Evolutionary conservation across 2,888 invertebrate species (phyloP), one percentile per base, ranked within the genome.

Genomic region (Hirtodrosophila cameraria): DNA sequence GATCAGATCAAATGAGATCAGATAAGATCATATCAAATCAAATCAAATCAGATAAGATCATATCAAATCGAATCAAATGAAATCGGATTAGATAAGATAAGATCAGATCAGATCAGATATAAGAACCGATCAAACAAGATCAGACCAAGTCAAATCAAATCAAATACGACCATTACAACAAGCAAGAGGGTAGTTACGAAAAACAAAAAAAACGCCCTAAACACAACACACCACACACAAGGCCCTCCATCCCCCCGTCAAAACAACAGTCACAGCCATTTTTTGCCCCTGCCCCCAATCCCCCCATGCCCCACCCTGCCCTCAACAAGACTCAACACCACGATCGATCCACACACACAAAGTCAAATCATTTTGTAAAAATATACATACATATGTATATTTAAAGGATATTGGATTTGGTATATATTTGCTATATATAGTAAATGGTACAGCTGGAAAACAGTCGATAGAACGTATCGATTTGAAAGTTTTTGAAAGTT

Each of bases 201-300:
- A 43, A 43, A 28, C 50, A 9, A 33, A 66, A 45, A 42, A 43
- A 43, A 28, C 50, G 42, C 6, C 38, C 43, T 48, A 38, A 30
- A 33, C 28, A 49, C 57, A 65, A 36, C 65, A 65, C 28, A 49
- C 57, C 57, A 36, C 65, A 65, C 68, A 67, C 65, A 65, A 42
- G 7, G 30, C 35, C 16, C 50, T 4, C 16, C 39, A 18, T 5
- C 5, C 18, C 18, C 18, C 7, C 8, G 23, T 8, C 28, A n/a
- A 28, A 31, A 16, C 27, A 50, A n/a, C 30, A 49, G 28, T 9
- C 45, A 60, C 41, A 41, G 49, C 53, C 52, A 31, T n/a, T n/a
- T n/a, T n/a, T n/a, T n/a, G 12, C 12, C 7, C 8, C 35, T 5
- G 15, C 18, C 11, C 46, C 16, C 25, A 20, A 8, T 9, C 11